phyloP scores from a whole-genome alignment of 2,888 invertebrate genomes.

The Phania funesta region DNA sequence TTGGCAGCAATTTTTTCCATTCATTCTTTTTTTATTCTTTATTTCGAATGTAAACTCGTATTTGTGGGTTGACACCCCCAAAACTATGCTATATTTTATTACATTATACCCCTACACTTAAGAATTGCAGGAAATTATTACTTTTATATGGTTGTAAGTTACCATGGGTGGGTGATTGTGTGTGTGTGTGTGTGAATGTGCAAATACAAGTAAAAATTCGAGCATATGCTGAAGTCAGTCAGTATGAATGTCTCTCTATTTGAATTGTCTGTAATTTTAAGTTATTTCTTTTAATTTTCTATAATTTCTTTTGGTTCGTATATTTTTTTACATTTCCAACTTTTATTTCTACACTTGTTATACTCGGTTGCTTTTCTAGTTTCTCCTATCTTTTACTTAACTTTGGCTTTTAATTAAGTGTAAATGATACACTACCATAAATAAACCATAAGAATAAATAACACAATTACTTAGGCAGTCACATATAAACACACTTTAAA shows the following conservation, averaged over 20 bases:
- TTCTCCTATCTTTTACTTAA: slow-evolving; percentile 21
- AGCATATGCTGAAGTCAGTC: background rate
- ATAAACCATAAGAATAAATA: slow-evolving; percentile 63
- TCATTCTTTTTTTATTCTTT: slow-evolving; percentile 2
- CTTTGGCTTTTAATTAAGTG: slow-evolving; percentile 68
- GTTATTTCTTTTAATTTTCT: slow-evolving; percentile 61
- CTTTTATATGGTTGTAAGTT: background rate
- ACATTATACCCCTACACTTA: background rate
- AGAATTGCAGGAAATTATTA: slow-evolving; percentile 12
- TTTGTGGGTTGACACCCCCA: slow-evolving; percentile 61
- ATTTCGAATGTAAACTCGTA: slow-evolving; percentile 48
- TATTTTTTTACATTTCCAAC: slow-evolving; percentile 3
- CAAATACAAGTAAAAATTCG: slow-evolving; percentile 2
- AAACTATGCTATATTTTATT: slow-evolving; percentile 43
- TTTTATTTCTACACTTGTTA: slow-evolving; percentile 22
- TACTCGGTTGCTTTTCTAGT: slow-evolving; percentile 9
- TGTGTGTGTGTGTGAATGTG: background rate
- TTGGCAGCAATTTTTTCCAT: slow-evolving; percentile 16
- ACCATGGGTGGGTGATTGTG: background rate
- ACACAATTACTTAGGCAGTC: slow-evolving; percentile 34
- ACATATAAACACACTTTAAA: background rate
- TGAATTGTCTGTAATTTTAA: slow-evolving; percentile 61
- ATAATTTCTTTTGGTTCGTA: slow-evolving; percentile 17
- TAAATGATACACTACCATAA: slow-evolving; percentile 67
- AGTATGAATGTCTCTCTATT: slow-evolving; percentile 20